phyloP scores from a whole-genome alignment of 2,797 vertebrate genomes.

The Gymnocypris eckloni region DNA sequence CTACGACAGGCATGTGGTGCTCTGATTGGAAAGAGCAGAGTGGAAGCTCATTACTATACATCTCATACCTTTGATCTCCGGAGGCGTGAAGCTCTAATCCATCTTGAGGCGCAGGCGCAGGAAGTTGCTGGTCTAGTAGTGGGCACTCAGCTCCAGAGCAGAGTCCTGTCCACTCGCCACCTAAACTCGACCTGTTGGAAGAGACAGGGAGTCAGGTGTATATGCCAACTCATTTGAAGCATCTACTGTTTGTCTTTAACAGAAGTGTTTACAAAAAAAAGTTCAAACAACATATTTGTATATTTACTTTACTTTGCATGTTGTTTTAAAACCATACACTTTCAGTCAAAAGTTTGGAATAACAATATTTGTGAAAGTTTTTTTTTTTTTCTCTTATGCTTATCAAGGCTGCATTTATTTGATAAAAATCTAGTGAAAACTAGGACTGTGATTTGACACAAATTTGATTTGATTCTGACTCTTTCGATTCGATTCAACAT shows the following conservation, averaged over 20 bases:
- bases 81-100: slow-evolving; percentile 79
- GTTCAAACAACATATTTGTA: too few relatives aligned
- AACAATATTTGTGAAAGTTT: too few relatives aligned
- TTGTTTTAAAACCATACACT: not conserved
- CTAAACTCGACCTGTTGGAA: slow-evolving; percentile 30
- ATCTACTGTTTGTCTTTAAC: not conserved
- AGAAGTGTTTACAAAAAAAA: too few relatives aligned
- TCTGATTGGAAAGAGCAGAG: slow-evolving; percentile 55
- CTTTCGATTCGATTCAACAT: not conserved
- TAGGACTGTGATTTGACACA: not conserved
- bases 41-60: slow-evolving; percentile 70
- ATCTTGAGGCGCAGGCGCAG: slow-evolving; percentile 67
- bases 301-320: too few relatives aligned
- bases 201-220: not conserved
- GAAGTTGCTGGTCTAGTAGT: slow-evolving; percentile 61
- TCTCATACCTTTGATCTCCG: slow-evolving; percentile 81
- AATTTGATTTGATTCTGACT: not conserved
- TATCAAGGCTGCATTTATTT: not conserved
- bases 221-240: not conserved
- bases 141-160: slow-evolving; percentile 70
- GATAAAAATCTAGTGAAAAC: too few relatives aligned
- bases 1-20: not conserved
- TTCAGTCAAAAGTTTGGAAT: too few relatives aligned
- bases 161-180: not conserved
- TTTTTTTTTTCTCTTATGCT: not conserved